Evolutionary conservation across 2,888 invertebrate genomes (phyloP).

Genomic region (Sacculina carcini): DNA sequence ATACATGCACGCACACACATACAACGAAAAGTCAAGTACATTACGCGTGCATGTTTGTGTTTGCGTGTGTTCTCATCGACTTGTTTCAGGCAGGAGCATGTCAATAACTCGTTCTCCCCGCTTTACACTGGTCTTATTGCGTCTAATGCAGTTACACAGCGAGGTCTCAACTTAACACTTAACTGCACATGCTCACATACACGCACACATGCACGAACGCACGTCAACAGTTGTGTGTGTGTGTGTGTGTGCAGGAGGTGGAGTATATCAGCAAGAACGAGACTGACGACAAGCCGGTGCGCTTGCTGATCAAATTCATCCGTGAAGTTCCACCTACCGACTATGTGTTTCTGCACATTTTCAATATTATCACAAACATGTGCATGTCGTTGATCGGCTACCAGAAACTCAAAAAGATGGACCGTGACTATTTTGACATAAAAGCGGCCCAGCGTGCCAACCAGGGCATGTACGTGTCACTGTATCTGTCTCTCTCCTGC

Average conservation of each 20-base stretch:
- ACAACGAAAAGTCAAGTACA: no score
- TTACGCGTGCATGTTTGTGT: no score
- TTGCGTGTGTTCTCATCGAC: no score
- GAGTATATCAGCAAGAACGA: constrained; percentile 8
- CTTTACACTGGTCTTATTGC: no score
- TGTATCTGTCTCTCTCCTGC: no score
- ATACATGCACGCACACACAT: no score
- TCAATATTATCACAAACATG: constrained; percentile 11
- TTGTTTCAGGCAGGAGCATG: no score
- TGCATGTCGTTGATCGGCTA: constrained; percentile 15
- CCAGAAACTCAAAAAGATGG: constrained; percentile 16
- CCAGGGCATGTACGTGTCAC: constrained; percentile 19
- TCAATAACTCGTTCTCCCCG: no score
- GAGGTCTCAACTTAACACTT: no score
- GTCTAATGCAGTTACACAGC: no score
- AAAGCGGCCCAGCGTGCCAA: constrained; percentile 15
- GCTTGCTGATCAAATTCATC: constrained; percentile 10
- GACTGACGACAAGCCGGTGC: constrained; percentile 13
- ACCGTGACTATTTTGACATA: constrained; percentile 18
- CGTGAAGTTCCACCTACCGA: constrained; percentile 12
- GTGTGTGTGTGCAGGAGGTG: constrained; percentile 5
- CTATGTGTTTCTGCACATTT: constrained; percentile 9
- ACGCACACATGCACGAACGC: no score
- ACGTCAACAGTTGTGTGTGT: background rate
- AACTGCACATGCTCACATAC: no score